Evolutionary conservation across 2,888 invertebrate genomes (phyloP), one percentile per base, ranked within the genome.

Genomic region (Andrena dorsata): DNA sequence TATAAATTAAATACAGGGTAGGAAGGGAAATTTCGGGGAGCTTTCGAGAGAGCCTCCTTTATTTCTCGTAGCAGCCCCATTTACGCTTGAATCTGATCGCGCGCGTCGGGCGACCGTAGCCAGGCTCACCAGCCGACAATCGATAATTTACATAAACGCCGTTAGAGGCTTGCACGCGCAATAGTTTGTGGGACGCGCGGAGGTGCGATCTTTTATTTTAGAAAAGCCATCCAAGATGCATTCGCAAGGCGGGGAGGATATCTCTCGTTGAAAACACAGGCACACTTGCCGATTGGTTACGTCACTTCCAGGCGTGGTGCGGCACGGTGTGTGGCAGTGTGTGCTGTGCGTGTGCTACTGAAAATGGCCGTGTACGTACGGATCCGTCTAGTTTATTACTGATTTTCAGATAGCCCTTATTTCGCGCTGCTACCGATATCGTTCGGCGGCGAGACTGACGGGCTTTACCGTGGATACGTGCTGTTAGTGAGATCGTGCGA

Each of bases 261-360:
- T 63, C 75, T 75, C 41, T 51, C n/a, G 74, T 53, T 61, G 66
- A 82, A 68, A 77, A 81, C 32, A 81, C 65, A 63, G 80, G 75
- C 83, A 80, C 82, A 82, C 85, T 87, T 87, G 85, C 75, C 83
- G 74, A 75, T 78, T 86, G 89, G 86, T 93, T 93, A 94, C 94
- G 94, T 94, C 94, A 94, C 93, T 92, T 93, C 93, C 94, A 94
- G 94, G 93, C 94, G 93, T 93, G 93, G 93, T 93, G 91, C 73
- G 81, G 73, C 78, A 56, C 63, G 73, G 82, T 86, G 87, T 84
- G 77, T 87, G 80, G 51, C 63, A 71, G 82, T 86, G 87, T 84
- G 77, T 87, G 80, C 84, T 89, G 87, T 90, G 89, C 89, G 92
- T 92, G 91, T 88, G 90, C 78, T 76, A 77, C 90, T 91, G 92